A percentile compares a stretch with the other conserved stretches of the same genome.
Evolutionary conservation across 2,797 vertebrate species (phyloP).

Genomic region (Vipera latastei): DNA sequence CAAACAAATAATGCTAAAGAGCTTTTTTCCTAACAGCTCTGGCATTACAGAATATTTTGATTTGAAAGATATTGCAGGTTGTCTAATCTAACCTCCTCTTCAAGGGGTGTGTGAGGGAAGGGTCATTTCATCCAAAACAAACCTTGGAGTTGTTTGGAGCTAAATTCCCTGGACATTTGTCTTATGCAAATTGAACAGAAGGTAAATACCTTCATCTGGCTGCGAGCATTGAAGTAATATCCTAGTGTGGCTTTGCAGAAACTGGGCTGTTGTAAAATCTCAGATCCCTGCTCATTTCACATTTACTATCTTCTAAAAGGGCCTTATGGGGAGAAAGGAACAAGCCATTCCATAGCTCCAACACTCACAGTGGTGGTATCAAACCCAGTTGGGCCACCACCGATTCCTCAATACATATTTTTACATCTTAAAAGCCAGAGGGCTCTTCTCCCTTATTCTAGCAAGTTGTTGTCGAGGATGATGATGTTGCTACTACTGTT

Average conservation of each 20-base stretch:
- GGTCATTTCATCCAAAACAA: neutral
- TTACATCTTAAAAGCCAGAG: neutral
- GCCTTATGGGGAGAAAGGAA: neutral
- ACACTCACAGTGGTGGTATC: neutral
- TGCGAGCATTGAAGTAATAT: neutral
- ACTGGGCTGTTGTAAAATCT: neutral
- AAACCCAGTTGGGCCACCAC: neutral
- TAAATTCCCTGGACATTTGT: neutral
- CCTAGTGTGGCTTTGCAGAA: neutral
- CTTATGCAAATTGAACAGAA: neutral
- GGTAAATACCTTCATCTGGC: neutral
- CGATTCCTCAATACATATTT: neutral
- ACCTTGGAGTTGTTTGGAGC: neutral
- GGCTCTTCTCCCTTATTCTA: neutral
- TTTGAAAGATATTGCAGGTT: neutral
- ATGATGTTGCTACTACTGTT: neutral
- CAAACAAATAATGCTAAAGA: neutral
- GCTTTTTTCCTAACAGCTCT: neutral
- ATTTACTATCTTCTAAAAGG: neutral
- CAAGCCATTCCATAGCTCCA: neutral
- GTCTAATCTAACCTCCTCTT: neutral
- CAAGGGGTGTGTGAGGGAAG: neutral
- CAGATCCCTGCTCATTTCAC: neutral
- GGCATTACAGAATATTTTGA: neutral
- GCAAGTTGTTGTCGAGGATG: neutral